Evolutionary conservation across 2,888 invertebrate genomes (phyloP).

Genomic region (Phymatocera aterrima): DNA sequence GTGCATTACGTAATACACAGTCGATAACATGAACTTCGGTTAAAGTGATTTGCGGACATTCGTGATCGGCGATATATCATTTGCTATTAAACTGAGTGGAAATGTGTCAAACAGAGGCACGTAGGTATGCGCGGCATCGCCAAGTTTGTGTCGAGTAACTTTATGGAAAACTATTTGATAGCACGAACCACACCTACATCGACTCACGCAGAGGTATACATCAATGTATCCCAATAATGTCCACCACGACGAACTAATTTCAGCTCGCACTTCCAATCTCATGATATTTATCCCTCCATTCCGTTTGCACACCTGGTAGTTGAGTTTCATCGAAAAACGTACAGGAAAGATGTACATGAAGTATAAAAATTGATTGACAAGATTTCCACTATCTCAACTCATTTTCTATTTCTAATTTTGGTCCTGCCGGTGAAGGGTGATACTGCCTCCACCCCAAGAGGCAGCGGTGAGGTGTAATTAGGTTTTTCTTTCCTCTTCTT

Average conservation of each 20-base stretch:
- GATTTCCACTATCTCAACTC: too few species aligned
- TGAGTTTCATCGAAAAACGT: too few species aligned
- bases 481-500: background rate
- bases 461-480: slow-evolving; percentile 16
- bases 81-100: slow-evolving; percentile 17
- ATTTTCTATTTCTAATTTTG: background rate
- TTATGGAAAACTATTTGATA: slow-evolving; percentile 15
- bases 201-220: too few species aligned
- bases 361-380: too few species aligned
- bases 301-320: too few species aligned
- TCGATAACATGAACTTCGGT: background rate
- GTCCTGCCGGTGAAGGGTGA: background rate
- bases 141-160: slow-evolving; percentile 31
- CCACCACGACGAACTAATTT: too few species aligned
- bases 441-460: background rate
- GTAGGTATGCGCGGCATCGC: background rate
- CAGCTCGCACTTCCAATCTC: too few species aligned
- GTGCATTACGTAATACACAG: background rate
- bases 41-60: background rate
- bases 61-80: slow-evolving; percentile 19
- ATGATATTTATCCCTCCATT: too few species aligned
- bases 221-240: too few species aligned
- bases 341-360: too few species aligned
- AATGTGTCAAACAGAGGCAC: slow-evolving; percentile 31
- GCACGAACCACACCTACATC: slow-evolving; percentile 14